Evolutionary conservation across 1,140 invertebrate genomes (phyloP).

Genomic region (Drosophila orosa): DNA sequence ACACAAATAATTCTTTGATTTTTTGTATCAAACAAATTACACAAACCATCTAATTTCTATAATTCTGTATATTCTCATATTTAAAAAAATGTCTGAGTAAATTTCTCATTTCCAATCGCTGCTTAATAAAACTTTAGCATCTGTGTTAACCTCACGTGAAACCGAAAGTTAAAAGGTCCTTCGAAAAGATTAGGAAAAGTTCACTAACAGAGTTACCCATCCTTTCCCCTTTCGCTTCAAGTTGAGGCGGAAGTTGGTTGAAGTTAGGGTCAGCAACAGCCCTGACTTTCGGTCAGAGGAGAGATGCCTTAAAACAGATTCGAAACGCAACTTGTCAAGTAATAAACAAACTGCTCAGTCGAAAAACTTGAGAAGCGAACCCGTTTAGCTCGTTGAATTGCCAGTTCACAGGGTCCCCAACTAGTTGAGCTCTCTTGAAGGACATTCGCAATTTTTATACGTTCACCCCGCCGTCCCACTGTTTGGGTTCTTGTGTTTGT

Average conservation of each 20-base stretch:
- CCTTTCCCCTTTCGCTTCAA: background rate
- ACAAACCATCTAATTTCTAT: background rate
- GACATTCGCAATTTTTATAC: constrained; percentile 33
- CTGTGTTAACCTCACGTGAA: constrained; percentile 9
- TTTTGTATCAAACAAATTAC: background rate
- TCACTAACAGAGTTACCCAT: constrained; percentile 8
- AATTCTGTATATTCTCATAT: background rate
- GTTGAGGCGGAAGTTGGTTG: constrained; percentile 10
- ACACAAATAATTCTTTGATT: no score
- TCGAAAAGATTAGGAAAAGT: constrained; percentile 28
- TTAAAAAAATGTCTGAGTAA: background rate
- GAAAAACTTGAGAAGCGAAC: constrained; percentile 41
- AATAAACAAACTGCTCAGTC: constrained; percentile 49
- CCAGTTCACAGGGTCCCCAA: constrained; percentile 31
- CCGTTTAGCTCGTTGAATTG: constrained; percentile 43
- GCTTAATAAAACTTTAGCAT: background rate
- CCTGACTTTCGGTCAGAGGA: constrained; percentile 15
- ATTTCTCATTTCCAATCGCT: background rate
- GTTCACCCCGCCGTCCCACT: background rate
- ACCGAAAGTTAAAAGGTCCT: constrained; percentile 12
- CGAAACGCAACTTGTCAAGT: constrained; percentile 39
- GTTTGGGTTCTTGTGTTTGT: constrained; percentile 16
- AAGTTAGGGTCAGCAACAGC: constrained; percentile 2
- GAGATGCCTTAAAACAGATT: constrained; percentile 30
- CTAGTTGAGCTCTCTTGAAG: constrained; percentile 25